Conservation (phyloP, 2,888 invertebrate genomes). For the Sericinus montela region DNA sequence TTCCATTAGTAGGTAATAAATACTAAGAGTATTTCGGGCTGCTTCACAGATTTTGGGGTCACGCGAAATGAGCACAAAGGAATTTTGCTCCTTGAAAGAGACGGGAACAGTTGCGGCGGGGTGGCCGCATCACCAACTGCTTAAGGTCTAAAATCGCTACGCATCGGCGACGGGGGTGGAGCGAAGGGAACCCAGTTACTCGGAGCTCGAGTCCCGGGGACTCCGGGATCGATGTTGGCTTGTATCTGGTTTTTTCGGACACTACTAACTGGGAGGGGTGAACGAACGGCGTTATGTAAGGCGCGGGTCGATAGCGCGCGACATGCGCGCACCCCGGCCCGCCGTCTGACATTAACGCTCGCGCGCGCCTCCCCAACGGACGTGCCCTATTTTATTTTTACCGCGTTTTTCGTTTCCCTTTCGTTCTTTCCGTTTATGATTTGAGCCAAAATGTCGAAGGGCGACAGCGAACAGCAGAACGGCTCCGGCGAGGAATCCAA, state of each 20-base stretch:
- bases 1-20: conserved; percentile 13
- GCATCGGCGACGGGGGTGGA: conserved; percentile 2
- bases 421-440: conserved; percentile 80
- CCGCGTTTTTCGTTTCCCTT: conserved; percentile 80
- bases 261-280: conserved; percentile 72
- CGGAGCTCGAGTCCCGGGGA: conserved; percentile 41
- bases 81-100: conserved; percentile 3
- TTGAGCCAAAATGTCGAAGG: conserved; percentile 89
- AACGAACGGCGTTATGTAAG: conserved; percentile 76
- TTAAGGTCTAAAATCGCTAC: conserved; percentile 25
- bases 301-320: conserved; percentile 56
- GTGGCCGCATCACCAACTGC: background rate
- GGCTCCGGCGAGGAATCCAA: conserved; percentile 94
- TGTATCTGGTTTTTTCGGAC: conserved; percentile 78
- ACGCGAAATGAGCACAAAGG: conserved; percentile 15
- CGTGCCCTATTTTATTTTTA: conserved; percentile 74
- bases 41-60: conserved; percentile 16
- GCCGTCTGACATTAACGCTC: conserved; percentile 58
- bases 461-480: conserved; percentile 92
- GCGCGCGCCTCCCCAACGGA: conserved; percentile 72
- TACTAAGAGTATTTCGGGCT: conserved; percentile 1
- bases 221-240: conserved; percentile 56
- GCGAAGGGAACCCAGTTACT: conserved; percentile 28
- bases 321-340: conserved; percentile 50
- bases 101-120: conserved; percentile 9